These are phyloP conservation scores for Silurus lanzhouensis DNA, from an alignment of 2,797 vertebrate genomes.

Conservation along the genomic window DNA sequence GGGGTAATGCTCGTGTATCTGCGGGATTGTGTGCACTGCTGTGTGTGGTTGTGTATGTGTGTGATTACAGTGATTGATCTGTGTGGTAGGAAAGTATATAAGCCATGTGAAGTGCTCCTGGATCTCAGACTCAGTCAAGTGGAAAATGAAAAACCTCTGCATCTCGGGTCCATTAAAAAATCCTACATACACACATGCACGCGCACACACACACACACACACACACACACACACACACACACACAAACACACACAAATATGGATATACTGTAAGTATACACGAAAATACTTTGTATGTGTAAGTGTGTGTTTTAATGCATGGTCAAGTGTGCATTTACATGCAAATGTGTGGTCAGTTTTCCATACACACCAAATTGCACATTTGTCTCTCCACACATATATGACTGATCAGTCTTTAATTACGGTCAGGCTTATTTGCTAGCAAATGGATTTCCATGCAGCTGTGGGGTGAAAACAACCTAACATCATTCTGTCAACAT, in stretches of 20 bases:
- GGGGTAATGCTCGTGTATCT: background rate
- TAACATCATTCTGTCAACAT: background rate
- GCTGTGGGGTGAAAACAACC: background rate
- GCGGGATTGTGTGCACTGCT: background rate
- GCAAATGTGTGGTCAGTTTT: too few species aligned
- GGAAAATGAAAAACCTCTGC: conserved; percentile 83
- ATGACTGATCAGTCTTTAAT: background rate
- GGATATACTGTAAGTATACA: background rate
- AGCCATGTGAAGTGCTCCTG: conserved; percentile 30
- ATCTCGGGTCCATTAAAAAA: conserved; percentile 71
- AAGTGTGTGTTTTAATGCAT: conserved; percentile 17
- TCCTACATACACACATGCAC: background rate
- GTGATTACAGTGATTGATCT: conserved; percentile 38
- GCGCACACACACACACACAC: conserved; percentile 10
- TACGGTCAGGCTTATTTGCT: background rate
- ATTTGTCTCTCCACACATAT: too few species aligned
- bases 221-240: conserved; percentile 20
- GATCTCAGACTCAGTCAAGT: conserved; percentile 72
- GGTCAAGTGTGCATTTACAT: background rate
- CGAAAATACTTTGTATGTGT: background rate
- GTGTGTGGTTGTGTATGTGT: conserved; percentile 32
- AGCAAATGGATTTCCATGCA: background rate
- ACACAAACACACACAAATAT: background rate
- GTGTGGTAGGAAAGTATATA: conserved; percentile 51
- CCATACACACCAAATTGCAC: too few species aligned